Percentiles rank a stretch among this genome's conserved stretches.
phyloP scores from a whole-genome alignment of 2,113 vertebrate genomes.

The Syngnathus scovelli region DNA sequence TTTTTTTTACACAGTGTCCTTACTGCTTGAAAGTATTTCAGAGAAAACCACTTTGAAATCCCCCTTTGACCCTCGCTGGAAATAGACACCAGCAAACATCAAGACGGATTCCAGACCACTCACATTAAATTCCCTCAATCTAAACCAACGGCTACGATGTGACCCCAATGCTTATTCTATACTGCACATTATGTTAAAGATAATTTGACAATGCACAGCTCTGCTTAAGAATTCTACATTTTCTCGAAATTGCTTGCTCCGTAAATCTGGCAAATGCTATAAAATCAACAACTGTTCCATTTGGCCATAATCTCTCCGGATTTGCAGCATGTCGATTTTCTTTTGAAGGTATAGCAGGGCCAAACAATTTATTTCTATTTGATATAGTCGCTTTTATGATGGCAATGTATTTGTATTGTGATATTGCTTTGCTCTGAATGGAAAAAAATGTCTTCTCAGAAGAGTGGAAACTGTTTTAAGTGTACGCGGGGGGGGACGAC shows the following conservation, averaged over 20 bases:
- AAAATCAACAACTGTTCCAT: conserved; percentile 11
- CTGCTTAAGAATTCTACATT: conserved; percentile 7
- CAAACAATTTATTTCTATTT: conserved; percentile 20
- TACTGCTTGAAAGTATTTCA: conserved; percentile 12
- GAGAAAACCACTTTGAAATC: conserved; percentile 17
- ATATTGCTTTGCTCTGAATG: background rate
- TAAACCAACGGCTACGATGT: conserved; percentile 36
- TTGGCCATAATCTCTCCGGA: conserved; percentile 23
- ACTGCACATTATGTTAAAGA: conserved; percentile 1
- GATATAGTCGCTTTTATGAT: background rate
- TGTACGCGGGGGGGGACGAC: background rate
- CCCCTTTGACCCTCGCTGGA: conserved; percentile 14
- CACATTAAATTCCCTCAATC: conserved; percentile 42
- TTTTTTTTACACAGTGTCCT: background rate
- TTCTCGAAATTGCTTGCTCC: conserved; percentile 2
- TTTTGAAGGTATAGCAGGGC: conserved; percentile 25
- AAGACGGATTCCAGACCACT: conserved; percentile 41
- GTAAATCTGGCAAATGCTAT: conserved; percentile 14
- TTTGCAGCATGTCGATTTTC: conserved; percentile 18
- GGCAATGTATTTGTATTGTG: conserved; percentile 16
- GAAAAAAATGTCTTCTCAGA: background rate
- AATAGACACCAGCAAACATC: conserved; percentile 30
- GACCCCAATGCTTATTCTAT: conserved; percentile 20
- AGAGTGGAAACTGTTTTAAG: background rate
- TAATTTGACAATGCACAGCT: background rate